Percentiles rank a stretch among this genome's conserved stretches.
phyloP scores from a whole-genome alignment of 2,113 vertebrate genomes.

The Lanius collurio region DNA sequence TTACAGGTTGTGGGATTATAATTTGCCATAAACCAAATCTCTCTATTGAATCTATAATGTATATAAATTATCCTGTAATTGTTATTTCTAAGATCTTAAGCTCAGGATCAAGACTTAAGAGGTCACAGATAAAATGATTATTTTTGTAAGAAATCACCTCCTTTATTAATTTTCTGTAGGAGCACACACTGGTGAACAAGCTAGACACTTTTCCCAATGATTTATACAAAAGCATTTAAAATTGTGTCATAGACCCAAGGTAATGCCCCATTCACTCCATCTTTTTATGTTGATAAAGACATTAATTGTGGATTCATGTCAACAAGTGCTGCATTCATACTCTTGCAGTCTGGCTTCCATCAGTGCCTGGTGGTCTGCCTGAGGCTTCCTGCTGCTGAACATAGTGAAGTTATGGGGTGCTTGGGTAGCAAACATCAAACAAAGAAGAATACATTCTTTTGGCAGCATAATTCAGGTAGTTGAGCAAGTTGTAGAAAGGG shows the following conservation, averaged over 20 bases:
- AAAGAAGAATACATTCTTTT: not conserved
- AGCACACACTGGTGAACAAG: not conserved
- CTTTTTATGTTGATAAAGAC: not conserved
- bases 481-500: not conserved
- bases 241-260: not conserved
- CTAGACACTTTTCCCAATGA: rapidly evolving
- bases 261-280: not conserved
- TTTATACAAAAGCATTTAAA: not conserved
- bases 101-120: not conserved
- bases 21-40: not conserved
- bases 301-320: rapidly evolving
- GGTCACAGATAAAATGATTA: not conserved
- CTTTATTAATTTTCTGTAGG: not conserved
- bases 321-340: not conserved
- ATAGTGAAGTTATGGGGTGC: not conserved
- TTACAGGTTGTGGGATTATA: not conserved
- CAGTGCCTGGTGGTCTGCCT: not conserved
- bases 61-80: not conserved
- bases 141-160: not conserved
- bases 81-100: not conserved
- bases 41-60: not conserved
- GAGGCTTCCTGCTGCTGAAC: not conserved
- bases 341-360: not conserved
- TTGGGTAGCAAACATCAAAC: not conserved
- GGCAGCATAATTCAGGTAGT: not conserved